Percentiles rank a stretch among this genome's conserved stretches.
Evolutionary conservation across 2,888 invertebrate species (phyloP).

Genomic region (Operophtera brumata): DNA sequence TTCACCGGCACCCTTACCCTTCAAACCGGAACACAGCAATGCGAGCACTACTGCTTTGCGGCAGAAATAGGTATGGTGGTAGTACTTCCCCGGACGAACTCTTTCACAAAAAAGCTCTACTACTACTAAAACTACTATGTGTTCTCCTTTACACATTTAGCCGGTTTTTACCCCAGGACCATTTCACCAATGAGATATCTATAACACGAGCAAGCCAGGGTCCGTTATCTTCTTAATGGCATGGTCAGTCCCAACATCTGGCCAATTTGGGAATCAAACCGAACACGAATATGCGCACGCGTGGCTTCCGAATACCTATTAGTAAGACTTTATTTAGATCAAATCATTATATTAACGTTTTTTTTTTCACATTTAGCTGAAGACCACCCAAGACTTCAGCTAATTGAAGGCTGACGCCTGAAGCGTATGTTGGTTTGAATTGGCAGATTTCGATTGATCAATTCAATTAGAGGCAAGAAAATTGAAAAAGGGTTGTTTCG

Average conservation of each 20-base stretch:
- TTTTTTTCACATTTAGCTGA: background rate
- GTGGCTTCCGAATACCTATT: constrained; percentile 24
- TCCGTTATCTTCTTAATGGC: constrained; percentile 1
- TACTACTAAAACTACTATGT: no score
- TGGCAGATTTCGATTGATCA: constrained; percentile 3
- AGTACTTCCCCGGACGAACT: no score
- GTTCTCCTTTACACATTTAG: no score
- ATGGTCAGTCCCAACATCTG: constrained; percentile 14
- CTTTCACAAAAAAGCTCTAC: no score
- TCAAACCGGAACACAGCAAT: no score
- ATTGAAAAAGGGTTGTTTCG: background rate
- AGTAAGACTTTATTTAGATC: constrained; percentile 10
- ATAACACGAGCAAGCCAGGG: background rate
- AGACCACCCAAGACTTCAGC: background rate
- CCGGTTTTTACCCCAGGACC: no score
- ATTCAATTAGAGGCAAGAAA: constrained; percentile 1
- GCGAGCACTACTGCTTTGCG: no score
- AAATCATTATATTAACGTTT: constrained; percentile 2
- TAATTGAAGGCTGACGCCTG: constrained; percentile 38
- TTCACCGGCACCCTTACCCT: no score
- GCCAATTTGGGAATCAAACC: constrained; percentile 2
- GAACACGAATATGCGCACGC: constrained; percentile 23
- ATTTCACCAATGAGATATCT: no score
- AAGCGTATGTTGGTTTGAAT: constrained; percentile 19
- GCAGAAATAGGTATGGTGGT: no score